A percentile compares a stretch with the other conserved stretches of the same genome.
phyloP scores from a whole-genome alignment of 2,113 vertebrate species.

The Puntigrus tetrazona region DNA sequence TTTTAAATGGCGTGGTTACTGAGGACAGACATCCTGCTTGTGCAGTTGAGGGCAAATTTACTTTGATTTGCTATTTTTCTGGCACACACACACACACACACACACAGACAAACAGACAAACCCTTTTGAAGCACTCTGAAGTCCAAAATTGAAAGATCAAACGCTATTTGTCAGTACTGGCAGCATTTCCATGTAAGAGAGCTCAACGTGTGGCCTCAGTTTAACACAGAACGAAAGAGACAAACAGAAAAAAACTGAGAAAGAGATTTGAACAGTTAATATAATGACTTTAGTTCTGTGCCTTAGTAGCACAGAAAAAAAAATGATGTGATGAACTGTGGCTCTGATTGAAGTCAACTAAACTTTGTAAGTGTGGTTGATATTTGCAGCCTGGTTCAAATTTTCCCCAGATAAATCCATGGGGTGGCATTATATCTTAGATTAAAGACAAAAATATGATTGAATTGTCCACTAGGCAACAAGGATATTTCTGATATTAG shows the following conservation, averaged over 20 bases:
- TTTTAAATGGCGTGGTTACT: constrained; percentile 24
- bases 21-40: constrained; percentile 8
- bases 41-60: constrained; percentile 32
- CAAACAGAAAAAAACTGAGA: background rate
- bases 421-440: background rate
- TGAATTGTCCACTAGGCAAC: background rate
- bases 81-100: background rate
- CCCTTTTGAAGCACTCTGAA: constrained; percentile 46
- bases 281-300: background rate
- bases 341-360: background rate
- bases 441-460: background rate
- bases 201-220: constrained; percentile 41
- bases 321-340: background rate
- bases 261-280: background rate
- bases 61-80: constrained; percentile 39
- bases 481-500: background rate
- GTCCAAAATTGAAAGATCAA: constrained; percentile 55
- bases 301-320: background rate
- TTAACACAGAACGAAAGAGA: constrained; percentile 14
- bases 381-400: constrained; percentile 16
- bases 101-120: background rate
- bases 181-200: constrained; percentile 46
- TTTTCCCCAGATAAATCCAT: background rate
- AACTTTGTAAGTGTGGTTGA: background rate
- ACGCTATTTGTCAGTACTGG: constrained; percentile 52